Evolutionary conservation across 2,113 vertebrate species (phyloP).

Genomic region (Microcebus griseorufus): DNA sequence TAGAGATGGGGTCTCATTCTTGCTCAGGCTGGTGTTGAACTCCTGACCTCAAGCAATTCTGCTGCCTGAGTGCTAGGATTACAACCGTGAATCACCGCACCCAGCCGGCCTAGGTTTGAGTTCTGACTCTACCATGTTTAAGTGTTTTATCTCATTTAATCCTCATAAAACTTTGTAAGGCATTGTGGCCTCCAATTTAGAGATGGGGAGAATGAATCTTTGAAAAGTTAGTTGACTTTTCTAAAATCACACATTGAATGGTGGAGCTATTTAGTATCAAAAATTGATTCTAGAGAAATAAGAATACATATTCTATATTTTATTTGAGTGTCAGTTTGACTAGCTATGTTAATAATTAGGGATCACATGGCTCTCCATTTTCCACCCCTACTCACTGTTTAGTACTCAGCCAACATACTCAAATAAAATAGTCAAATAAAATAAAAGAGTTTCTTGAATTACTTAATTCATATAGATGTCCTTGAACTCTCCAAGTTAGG

Average conservation of each 20-base stretch:
- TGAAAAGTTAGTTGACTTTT: neutral
- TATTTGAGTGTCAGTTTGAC: neutral
- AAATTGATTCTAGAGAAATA: conserved; percentile 4
- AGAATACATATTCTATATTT: neutral
- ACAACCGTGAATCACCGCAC: too few species aligned
- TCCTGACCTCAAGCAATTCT: too few species aligned
- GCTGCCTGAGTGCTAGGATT: too few species aligned
- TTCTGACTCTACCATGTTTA: neutral
- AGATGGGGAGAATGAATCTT: neutral
- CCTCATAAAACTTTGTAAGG: neutral
- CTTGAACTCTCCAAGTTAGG: neutral
- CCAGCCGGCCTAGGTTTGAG: neutral
- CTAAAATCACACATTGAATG: neutral
- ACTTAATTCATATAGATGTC: neutral
- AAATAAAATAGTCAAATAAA: neutral
- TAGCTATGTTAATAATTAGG: neutral
- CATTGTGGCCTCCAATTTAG: neutral
- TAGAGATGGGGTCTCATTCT: too few species aligned
- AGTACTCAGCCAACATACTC: neutral
- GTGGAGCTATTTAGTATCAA: neutral
- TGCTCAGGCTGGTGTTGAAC: too few species aligned
- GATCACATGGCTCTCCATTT: neutral
- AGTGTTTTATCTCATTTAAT: neutral
- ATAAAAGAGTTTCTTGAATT: neutral
- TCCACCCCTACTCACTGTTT: neutral